phyloP scores from a whole-genome alignment of 2,888 invertebrate species.

The Sicus ferrugineus region DNA sequence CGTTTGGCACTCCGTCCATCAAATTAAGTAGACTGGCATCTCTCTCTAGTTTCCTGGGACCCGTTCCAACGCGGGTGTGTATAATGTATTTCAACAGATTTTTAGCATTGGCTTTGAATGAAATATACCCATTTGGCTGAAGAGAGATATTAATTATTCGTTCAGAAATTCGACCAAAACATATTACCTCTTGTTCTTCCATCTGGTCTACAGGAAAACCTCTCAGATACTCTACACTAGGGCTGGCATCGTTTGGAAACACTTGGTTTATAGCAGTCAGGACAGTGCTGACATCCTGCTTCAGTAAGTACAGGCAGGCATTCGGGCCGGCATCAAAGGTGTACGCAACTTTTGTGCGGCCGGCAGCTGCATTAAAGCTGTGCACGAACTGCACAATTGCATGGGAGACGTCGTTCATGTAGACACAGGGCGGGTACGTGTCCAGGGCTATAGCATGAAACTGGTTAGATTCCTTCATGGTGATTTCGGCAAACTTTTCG shows the following conservation, averaged over 20 bases:
- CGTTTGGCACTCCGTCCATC: conserved; percentile 47
- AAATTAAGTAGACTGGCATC: conserved; percentile 66
- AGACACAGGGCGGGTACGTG: conserved; percentile 91
- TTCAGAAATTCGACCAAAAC: not conserved
- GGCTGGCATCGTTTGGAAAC: conserved; percentile 71
- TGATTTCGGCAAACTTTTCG: conserved; percentile 84
- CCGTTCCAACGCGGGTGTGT: conserved; percentile 82
- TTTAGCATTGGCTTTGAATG: conserved; percentile 44
- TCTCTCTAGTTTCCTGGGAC: conserved; percentile 69
- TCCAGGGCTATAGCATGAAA: conserved; percentile 94
- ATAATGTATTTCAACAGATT: conserved; percentile 83
- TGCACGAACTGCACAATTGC: conserved; percentile 83
- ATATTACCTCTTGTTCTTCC: conserved; percentile 21
- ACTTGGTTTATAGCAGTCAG: conserved; percentile 73
- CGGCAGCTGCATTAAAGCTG: conserved; percentile 76
- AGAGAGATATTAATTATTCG: conserved; percentile 26
- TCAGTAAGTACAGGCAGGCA: conserved; percentile 86
- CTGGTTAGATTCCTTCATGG: conserved; percentile 98
- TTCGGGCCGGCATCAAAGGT: conserved; percentile 99
- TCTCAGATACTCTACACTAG: conserved; percentile 67
- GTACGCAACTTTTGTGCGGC: conserved; percentile 82
- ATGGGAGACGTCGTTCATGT: conserved; percentile 90
- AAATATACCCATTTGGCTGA: conserved; percentile 40
- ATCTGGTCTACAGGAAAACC: conserved; percentile 66
- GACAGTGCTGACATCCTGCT: conserved; percentile 76